A percentile compares a stretch with the other conserved stretches of the same genome.
Conservation (phyloP, 2,888 invertebrate genomes). For the Gibbula magus region DNA sequence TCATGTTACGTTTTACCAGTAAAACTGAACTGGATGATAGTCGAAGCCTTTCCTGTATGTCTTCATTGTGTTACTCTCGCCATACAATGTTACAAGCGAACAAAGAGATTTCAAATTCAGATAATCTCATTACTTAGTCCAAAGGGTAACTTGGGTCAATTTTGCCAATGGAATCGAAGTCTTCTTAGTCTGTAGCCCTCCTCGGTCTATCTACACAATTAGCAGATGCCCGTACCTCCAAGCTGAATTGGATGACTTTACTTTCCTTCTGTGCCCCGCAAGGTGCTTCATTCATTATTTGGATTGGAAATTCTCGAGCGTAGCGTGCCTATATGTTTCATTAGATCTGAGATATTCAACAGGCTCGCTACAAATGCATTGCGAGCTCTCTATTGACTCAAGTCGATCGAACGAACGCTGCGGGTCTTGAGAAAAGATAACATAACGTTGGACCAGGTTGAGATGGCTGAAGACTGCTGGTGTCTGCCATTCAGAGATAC, state of each 20-base stretch:
- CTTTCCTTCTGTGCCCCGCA: background rate
- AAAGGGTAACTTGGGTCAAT: background rate
- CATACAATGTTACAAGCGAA: background rate
- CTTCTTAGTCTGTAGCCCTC: background rate
- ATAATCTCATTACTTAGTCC: background rate
- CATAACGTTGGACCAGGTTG: background rate
- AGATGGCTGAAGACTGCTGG: background rate
- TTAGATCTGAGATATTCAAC: conserved; percentile 12
- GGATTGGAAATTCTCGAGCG: conserved; percentile 13
- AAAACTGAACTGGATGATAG: no score
- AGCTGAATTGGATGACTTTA: background rate
- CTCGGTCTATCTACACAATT: background rate
- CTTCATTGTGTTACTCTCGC: no score
- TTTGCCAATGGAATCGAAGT: background rate
- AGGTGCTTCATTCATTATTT: conserved; percentile 10
- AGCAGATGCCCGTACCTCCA: background rate
- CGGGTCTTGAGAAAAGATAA: background rate
- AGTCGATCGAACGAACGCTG: conserved; percentile 2
- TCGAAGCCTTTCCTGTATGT: no score
- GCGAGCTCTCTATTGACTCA: background rate
- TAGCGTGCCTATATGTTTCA: conserved; percentile 5
- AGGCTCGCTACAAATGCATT: background rate
- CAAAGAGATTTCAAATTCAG: background rate
- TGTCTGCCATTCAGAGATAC: no score
- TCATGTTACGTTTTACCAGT: no score